These are phyloP conservation scores for Listronotus oregonensis DNA, from an alignment of 1,140 invertebrate genomes.

Conservation along the genomic window DNA sequence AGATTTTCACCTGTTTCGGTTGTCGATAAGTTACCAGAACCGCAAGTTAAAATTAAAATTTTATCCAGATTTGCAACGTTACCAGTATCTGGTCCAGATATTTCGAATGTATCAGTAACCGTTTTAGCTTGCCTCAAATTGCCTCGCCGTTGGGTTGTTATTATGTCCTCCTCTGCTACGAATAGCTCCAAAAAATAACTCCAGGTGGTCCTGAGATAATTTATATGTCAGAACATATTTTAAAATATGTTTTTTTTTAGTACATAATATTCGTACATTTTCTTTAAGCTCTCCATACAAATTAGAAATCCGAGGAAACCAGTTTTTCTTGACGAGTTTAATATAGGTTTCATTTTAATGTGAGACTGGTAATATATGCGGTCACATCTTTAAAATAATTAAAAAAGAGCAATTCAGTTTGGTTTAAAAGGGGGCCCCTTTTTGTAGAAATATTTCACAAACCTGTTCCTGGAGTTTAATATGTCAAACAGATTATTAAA, in stretches of 20 bases:
- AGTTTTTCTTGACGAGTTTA: no score
- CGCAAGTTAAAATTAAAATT: no score
- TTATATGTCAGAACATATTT: no score
- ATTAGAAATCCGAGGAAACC: no score
- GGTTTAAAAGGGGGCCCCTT: conserved; percentile 19
- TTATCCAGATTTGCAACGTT: no score
- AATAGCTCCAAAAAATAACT: conserved; percentile 52
- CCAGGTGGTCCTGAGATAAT: no score
- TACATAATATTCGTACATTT: no score
- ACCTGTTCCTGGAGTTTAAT: conserved; percentile 43
- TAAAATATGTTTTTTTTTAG: no score
- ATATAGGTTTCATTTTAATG: conserved; percentile 15
- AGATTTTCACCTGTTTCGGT: conserved; percentile 6
- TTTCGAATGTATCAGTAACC: conserved; percentile 4
- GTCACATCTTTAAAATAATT: conserved; percentile 23
- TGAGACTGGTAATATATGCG: conserved; percentile 38
- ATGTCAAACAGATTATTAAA: conserved; percentile 50
- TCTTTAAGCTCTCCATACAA: no score
- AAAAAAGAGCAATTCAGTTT: conserved; percentile 29
- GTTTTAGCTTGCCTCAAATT: conserved; percentile 48
- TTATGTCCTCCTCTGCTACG: conserved; percentile 44
- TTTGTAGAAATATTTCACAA: conserved; percentile 35
- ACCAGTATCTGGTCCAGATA: no score
- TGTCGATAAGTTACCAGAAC: no score
- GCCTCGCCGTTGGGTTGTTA: no score